A percentile compares a stretch with the other conserved stretches of the same genome.
These are phyloP conservation scores for Ictalurus furcatus DNA, from an alignment of 2,113 vertebrate genomes.

Conservation along the genomic window DNA sequence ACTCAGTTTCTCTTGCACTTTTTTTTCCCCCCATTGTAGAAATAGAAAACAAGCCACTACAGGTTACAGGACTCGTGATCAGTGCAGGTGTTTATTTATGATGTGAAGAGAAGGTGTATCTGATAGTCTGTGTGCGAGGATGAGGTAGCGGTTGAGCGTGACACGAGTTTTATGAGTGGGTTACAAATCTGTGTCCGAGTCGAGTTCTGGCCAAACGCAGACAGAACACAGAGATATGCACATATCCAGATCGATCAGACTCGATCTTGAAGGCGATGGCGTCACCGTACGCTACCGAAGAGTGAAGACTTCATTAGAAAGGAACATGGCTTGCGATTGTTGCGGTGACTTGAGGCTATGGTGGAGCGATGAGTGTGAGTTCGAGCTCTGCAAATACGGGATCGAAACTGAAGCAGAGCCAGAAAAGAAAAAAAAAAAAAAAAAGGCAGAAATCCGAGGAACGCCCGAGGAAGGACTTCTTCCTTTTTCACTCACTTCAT, in stretches of 20 bases:
- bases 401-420: background rate
- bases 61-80: constrained; percentile 4
- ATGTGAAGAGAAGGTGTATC: constrained; percentile 1
- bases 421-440: background rate
- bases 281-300: background rate
- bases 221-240: background rate
- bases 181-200: background rate
- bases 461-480: background rate
- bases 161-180: background rate
- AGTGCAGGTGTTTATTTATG: constrained; percentile 5
- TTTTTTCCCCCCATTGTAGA: background rate
- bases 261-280: background rate
- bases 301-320: constrained; percentile 8
- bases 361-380: background rate
- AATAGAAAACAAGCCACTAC: constrained; percentile 1
- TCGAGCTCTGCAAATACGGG: background rate
- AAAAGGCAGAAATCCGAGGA: background rate
- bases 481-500: background rate
- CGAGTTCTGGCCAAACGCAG: background rate
- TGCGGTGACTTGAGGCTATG: background rate
- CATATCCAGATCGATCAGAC: background rate
- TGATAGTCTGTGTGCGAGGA: background rate
- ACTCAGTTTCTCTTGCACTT: background rate
- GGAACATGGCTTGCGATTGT: background rate
- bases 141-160: background rate